Evolutionary conservation across 1,140 invertebrate species (phyloP), one percentile per base, ranked within the genome.

Genomic region (Camponotus floridanus): DNA sequence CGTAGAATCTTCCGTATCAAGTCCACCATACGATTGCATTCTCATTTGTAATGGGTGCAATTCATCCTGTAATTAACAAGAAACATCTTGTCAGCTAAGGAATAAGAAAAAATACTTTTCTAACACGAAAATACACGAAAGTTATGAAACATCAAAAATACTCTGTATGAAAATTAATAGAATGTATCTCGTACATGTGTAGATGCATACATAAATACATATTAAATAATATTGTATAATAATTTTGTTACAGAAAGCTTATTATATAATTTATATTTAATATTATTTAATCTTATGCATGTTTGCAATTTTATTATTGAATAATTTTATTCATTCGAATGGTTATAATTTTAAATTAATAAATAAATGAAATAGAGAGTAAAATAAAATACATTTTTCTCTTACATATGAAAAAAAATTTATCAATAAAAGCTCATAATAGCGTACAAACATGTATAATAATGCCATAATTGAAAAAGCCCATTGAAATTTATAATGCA

Each of bases 31-130:
- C 5, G 67, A 86, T 57, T 85, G 76, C 15, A 62, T 83, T 76
- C 13, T 26, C 61, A 55, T 33, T 86, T 83, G 80, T 42, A 91
- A 61, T 15, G 90, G 88, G 11, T 73, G 86, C 26, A 78, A 85
- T 90, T 91, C 90, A 11, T 76, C 67, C 90, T 91, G 90, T 1
- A 91, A 91, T 33, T 79, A 87, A 59, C 80, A 84, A 51, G 36
- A 61, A 87, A 87, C 57, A 55, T 15, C n/a, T 68, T 4, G 9
- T 62, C 39, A 42, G 45, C 57, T 48, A 2, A 65, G 31, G 15
- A 51, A 18, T 33, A 9, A 39, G 15, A 33, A 74, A 31, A 61
- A 9, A 42, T 36, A 62, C 33, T 13, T 3, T 26, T 36, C n/a
- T 7, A 8, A 62, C 62, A 59, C 18, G 5, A 36, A n/a, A 73